Conservation (phyloP, 2,113 vertebrate genomes). For the Murina feae region DNA sequence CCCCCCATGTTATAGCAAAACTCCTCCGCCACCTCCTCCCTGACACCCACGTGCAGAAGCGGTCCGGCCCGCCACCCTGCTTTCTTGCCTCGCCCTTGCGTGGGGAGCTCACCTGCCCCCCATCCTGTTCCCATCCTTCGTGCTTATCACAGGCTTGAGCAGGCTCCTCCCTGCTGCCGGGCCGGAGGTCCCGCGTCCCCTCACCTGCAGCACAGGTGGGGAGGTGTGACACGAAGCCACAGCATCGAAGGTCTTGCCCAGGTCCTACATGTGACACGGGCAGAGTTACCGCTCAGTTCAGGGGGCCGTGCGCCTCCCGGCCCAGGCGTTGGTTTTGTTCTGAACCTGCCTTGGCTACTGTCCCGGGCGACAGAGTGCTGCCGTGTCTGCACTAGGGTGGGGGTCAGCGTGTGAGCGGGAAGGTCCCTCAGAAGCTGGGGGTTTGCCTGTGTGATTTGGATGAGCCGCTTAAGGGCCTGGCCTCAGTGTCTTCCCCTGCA, state of each 20-base stretch:
- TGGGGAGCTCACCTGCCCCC: background rate
- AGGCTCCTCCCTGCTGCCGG: background rate
- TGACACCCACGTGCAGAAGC: background rate
- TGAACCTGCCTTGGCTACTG: background rate
- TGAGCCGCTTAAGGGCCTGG: background rate
- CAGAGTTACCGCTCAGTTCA: background rate
- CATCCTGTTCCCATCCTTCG: background rate
- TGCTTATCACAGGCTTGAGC: background rate
- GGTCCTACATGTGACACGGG: background rate
- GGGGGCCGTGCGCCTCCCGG: background rate
- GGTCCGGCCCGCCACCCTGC: background rate
- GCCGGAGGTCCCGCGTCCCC: background rate
- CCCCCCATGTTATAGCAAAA: conserved; percentile 33
- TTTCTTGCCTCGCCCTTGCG: background rate
- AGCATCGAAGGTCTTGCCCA: background rate
- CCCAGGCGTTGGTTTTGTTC: background rate
- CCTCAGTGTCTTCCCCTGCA: background rate
- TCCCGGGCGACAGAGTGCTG: background rate
- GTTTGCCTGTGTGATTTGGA: background rate
- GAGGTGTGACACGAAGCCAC: background rate
- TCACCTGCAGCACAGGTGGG: background rate
- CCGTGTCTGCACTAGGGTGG: background rate
- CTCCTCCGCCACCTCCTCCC: conserved; percentile 6
- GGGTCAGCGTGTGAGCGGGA: background rate
- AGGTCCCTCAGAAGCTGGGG: background rate